Conservation (phyloP, 1,140 invertebrate species). For the Antheraea mylitta region DNA sequence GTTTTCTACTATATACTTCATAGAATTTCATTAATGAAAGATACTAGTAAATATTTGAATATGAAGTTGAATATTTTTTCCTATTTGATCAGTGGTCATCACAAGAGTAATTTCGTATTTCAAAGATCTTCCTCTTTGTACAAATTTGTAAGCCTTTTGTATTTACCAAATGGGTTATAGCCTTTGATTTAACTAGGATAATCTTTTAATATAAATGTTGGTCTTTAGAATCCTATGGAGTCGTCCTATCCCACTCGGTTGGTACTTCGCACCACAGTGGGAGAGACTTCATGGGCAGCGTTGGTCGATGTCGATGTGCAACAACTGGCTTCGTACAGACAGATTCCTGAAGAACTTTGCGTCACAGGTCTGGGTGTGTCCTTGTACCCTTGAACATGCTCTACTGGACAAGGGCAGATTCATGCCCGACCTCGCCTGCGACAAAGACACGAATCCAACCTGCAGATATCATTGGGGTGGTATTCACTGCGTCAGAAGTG, state of each 20-base stretch:
- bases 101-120: no score
- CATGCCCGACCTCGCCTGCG: constrained; percentile 94
- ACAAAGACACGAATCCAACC: constrained; percentile 93
- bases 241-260: constrained; percentile 92
- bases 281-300: constrained; percentile 85
- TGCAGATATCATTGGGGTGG: constrained; percentile 94
- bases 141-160: no score
- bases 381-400: constrained; percentile 95
- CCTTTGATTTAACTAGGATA: no score
- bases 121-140: no score
- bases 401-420: constrained; percentile 94
- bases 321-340: constrained; percentile 93
- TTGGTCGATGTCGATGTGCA: constrained; percentile 91
- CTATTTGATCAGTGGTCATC: no score
- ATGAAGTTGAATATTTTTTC: no score
- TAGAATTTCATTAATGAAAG: no score
- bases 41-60: no score
- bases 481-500: constrained; percentile 94
- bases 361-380: constrained; percentile 91
- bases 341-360: constrained; percentile 94
- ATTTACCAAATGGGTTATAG: no score
- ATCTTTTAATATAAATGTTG: constrained; percentile 15
- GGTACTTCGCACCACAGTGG: constrained; percentile 96
- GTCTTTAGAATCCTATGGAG: constrained; percentile 89
- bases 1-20: background rate